Percentiles rank a stretch among this genome's conserved stretches.
phyloP scores from a whole-genome alignment of 2,888 invertebrate species.

The Amphipoea oculea region DNA sequence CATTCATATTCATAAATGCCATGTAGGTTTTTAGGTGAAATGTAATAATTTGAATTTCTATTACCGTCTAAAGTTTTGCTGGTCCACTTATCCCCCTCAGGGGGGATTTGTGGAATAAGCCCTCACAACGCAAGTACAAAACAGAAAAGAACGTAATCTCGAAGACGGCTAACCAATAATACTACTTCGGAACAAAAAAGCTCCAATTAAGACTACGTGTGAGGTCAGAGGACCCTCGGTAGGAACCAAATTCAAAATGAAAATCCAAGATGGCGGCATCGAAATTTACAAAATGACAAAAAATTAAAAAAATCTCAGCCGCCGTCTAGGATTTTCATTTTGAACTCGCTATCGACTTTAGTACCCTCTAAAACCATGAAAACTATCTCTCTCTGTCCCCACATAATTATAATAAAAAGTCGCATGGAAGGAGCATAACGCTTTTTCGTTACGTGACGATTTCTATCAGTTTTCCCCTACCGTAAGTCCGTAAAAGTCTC shows the following conservation, averaged over 20 bases:
- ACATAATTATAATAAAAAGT: neutral
- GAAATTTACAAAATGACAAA: neutral
- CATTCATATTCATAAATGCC: neutral
- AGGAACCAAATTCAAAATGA: neutral
- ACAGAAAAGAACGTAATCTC: neutral
- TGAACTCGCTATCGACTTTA: too few species aligned
- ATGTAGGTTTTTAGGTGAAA: neutral
- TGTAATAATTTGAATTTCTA: neutral
- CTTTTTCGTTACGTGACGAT: neutral
- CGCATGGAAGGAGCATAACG: neutral
- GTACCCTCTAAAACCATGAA: neutral
- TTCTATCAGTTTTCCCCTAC: neutral
- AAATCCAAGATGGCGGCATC: neutral
- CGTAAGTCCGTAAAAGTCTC: neutral
- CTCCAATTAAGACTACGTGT: neutral
- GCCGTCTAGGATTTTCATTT: neutral
- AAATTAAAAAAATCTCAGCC: neutral
- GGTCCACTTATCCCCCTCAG: too few species aligned
- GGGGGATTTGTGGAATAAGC: too few species aligned
- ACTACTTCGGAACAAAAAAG: neutral
- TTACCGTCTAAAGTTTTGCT: neutral
- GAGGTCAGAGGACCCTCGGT: too few species aligned
- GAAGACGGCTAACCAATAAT: neutral
- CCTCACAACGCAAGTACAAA: neutral
- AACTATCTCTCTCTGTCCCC: neutral